Evolutionary conservation across 2,113 vertebrate species (phyloP).

Genomic region (Lagopus leucura): DNA sequence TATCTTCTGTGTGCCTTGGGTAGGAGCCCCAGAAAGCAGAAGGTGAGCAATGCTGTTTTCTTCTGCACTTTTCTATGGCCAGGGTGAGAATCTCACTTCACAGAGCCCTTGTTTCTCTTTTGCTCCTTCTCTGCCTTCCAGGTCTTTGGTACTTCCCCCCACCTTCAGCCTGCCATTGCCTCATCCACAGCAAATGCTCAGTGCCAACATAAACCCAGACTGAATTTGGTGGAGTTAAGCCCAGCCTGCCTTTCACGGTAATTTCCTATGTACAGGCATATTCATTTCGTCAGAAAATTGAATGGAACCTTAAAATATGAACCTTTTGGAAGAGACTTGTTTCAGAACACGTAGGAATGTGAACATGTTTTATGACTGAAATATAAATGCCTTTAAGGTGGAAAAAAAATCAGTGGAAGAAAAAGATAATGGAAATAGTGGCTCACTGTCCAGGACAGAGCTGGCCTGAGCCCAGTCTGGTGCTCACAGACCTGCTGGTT

Average conservation of each 20-base stretch:
- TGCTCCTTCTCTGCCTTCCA: neutral
- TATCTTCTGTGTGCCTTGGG: neutral
- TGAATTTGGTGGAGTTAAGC: neutral
- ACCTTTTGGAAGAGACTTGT: neutral
- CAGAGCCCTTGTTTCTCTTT: neutral
- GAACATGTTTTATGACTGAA: neutral
- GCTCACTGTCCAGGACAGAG: neutral
- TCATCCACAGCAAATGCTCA: neutral
- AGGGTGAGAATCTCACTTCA: neutral
- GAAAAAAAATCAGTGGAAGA: neutral
- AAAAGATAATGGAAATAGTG: slow-evolving; percentile 15
- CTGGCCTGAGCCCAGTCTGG: neutral
- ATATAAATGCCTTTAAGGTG: neutral
- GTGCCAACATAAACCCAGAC: neutral
- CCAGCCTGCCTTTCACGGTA: neutral
- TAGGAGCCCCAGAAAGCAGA: neutral
- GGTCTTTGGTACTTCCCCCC: neutral
- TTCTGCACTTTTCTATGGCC: neutral
- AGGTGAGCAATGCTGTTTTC: neutral
- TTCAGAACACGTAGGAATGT: neutral
- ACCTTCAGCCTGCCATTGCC: neutral
- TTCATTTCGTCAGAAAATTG: neutral
- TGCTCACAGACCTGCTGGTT: accelerated
- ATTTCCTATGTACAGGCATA: neutral
- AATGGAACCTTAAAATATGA: neutral